Evolutionary conservation across 2,888 invertebrate genomes (phyloP), one percentile per base, ranked within the genome.

Genomic region (Malthinus flaveolus): DNA sequence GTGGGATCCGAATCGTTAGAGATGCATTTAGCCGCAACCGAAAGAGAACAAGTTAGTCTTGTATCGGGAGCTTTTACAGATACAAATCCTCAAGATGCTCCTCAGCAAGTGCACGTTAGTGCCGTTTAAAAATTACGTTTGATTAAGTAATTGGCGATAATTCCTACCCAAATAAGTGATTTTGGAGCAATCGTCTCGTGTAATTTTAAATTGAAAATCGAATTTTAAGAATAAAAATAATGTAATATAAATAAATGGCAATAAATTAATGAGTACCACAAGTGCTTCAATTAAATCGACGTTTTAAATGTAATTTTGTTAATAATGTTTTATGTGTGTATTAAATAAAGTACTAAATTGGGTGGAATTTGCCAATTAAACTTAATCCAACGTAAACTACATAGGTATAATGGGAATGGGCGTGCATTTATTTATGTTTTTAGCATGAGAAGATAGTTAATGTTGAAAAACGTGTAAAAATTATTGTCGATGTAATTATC

Each of bases 21-120:
- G 49, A 53, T 63, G 66, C 64, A 59, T 46, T 42, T 51, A 64
- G 70, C 53, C 32, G 37, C 51, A 11, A 53, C 47, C 4, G 64
- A 63, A 10, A 64, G 66, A 7, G 69, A 70, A 39, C 67, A 68
- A 49, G 64, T 67, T 35, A 65, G 66, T 46, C 49, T 65, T 15
- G 60, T 65, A 7, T 62, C 65, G 7, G 65, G 64, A n/a, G 62
- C 60, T 23, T 67, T 65, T 47, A 51, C 63, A 32, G 66, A 66
- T 52, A 50, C 55, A 13, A 33, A 54, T 32, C 37, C 49, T 9
- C 59, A 62, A 7, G 59, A 63, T 33, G 50, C 65, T 42, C 72
- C 69, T 49, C 73, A 75, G 57, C 70, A 74, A 11, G 72, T 76
- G 32, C 77, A 77, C 50, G 75, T 77, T 39, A 78, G 77, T 66